These are phyloP conservation scores for Cololabis saira DNA, from an alignment of 2,113 vertebrate genomes.

Conservation along the genomic window DNA sequence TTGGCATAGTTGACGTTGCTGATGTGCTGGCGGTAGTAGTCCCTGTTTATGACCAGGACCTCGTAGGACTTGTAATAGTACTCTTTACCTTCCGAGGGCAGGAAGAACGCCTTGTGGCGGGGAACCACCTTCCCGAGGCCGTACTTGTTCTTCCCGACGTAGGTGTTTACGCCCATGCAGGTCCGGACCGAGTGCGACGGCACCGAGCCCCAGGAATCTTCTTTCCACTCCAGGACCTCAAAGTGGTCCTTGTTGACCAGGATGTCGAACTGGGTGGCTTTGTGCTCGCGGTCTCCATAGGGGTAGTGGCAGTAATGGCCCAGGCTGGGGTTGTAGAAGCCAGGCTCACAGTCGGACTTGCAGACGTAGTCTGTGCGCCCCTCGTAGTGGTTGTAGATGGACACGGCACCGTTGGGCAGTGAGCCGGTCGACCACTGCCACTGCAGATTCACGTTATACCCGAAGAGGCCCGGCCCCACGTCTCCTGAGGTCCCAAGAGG, in stretches of 20 bases:
- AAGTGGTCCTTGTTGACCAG: constrained; percentile 81
- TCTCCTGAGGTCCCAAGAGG: too few relatives aligned
- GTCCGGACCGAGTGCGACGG: constrained; percentile 70
- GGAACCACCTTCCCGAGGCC: constrained; percentile 82
- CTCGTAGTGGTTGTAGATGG: constrained; percentile 80
- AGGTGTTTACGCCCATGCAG: constrained; percentile 68
- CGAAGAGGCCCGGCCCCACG: constrained; percentile 49
- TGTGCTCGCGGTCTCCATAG: constrained; percentile 72
- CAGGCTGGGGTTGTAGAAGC: constrained; percentile 77
- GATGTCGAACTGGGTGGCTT: constrained; percentile 71
- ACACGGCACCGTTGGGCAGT: constrained; percentile 71
- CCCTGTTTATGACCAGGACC: constrained; percentile 79
- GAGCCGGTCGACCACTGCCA: constrained; percentile 72
- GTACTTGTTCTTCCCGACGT: constrained; percentile 82
- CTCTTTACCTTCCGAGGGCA: constrained; percentile 80
- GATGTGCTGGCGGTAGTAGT: constrained; percentile 78
- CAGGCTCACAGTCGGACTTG: constrained; percentile 75
- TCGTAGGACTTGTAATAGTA: constrained; percentile 83
- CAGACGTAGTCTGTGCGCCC: constrained; percentile 79
- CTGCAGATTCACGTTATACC: constrained; percentile 76
- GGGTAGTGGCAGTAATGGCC: constrained; percentile 81
- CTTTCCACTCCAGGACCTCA: constrained; percentile 81
- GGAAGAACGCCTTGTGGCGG: constrained; percentile 78
- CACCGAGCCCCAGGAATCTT: constrained; percentile 73
- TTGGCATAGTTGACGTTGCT: constrained; percentile 72